Conservation (phyloP, 1,140 invertebrate species). For the Drosophila virilis region DNA sequence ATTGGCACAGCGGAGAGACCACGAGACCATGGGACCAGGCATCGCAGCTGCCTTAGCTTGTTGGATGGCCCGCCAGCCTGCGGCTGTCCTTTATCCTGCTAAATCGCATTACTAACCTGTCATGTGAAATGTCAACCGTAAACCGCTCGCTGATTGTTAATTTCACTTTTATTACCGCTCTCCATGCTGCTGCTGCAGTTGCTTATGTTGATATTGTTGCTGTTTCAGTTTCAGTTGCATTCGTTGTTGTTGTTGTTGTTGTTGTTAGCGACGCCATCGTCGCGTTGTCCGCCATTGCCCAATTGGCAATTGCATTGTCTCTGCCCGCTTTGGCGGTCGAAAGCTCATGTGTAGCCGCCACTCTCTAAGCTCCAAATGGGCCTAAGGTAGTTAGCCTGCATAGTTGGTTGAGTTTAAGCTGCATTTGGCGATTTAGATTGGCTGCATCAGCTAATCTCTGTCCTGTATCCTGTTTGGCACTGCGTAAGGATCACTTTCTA, state of each 20-base stretch:
- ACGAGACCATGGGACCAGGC: constrained; percentile 1
- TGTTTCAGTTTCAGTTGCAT: constrained; percentile 9
- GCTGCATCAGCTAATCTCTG: background rate
- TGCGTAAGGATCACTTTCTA: constrained; percentile 1
- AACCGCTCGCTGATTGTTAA: constrained; percentile 84
- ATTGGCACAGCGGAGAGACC: background rate
- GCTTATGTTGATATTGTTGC: constrained; percentile 3
- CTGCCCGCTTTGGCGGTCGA: constrained; percentile 36
- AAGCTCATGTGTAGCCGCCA: constrained; percentile 16
- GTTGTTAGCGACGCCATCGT: constrained; percentile 34
- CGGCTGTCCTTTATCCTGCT: constrained; percentile 82
- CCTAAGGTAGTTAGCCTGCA: constrained; percentile 37
- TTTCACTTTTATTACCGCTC: constrained; percentile 78
- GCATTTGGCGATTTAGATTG: constrained; percentile 26
- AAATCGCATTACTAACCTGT: constrained; percentile 84
- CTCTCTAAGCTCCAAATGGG: constrained; percentile 54
- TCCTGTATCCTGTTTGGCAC: background rate
- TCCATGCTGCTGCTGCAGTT: constrained; percentile 18
- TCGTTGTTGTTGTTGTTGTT: constrained; percentile 16
- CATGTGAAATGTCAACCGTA: constrained; percentile 84
- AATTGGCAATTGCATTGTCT: constrained; percentile 57
- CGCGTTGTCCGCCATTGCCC: constrained; percentile 52
- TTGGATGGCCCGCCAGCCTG: constrained; percentile 22
- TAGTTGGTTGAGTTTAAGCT: constrained; percentile 38
- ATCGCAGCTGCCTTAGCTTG: constrained; percentile 33